These are phyloP conservation scores for Lasioglossum vierecki DNA, from an alignment of 2,888 invertebrate genomes.

Conservation along the genomic window DNA sequence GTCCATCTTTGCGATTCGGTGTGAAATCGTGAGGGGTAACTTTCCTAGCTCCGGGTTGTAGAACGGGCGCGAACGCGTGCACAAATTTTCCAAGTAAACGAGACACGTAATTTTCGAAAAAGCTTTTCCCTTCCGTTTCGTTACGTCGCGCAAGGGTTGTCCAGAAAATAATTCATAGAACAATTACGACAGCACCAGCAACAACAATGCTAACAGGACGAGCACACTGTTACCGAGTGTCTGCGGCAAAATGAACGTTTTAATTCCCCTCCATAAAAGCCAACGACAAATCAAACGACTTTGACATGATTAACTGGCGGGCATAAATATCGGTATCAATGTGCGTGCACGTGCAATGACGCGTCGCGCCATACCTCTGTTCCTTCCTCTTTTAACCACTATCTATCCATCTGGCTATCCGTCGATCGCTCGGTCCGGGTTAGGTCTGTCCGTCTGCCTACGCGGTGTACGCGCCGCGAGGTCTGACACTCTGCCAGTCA, in stretches of 20 bases:
- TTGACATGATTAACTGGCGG: slow-evolving; percentile 83
- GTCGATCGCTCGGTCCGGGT: not conserved
- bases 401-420: slow-evolving; percentile 12
- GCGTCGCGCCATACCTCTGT: slow-evolving; percentile 74
- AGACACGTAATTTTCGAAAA: slow-evolving; percentile 81
- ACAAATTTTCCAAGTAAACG: slow-evolving; percentile 67
- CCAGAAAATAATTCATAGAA: slow-evolving; percentile 79
- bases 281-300: slow-evolving; percentile 84
- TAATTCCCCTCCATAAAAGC: slow-evolving; percentile 84
- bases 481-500: not conserved
- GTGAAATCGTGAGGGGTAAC: not conserved
- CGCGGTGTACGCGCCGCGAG: not conserved
- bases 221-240: slow-evolving; percentile 81
- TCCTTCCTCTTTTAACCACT: slow-evolving; percentile 48
- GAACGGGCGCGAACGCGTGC: not conserved
- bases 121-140: slow-evolving; percentile 69
- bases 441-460: slow-evolving; percentile 7
- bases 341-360: slow-evolving; percentile 81
- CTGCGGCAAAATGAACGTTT: slow-evolving; percentile 84
- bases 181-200: slow-evolving; percentile 60
- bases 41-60: not conserved
- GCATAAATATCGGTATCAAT: slow-evolving; percentile 84
- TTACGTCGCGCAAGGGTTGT: slow-evolving; percentile 62
- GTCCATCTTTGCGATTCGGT: too few relatives aligned
- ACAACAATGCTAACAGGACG: slow-evolving; percentile 66